A percentile compares a stretch with the other conserved stretches of the same genome.
These are phyloP conservation scores for Chelmon rostratus DNA, from an alignment of 2,797 vertebrate species.

Conservation along the genomic window DNA sequence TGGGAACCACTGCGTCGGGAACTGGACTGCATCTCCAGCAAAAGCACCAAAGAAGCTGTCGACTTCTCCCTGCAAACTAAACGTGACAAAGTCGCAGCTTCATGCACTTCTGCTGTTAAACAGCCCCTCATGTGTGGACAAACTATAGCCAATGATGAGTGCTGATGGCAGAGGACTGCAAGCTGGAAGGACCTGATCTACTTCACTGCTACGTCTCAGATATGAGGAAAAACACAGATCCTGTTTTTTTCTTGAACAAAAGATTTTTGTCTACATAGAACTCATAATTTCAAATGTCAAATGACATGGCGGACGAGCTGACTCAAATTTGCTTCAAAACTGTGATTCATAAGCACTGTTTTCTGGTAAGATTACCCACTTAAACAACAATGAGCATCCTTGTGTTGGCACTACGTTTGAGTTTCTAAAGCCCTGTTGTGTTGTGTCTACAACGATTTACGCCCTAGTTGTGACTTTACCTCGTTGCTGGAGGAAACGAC, in stretches of 20 bases:
- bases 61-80: slow-evolving; percentile 8
- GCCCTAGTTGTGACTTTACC: slow-evolving; percentile 13
- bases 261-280: background rate
- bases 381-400: slow-evolving; percentile 26
- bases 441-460: slow-evolving; percentile 22
- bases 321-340: slow-evolving; percentile 22
- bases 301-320: background rate
- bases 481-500: slow-evolving; percentile 16
- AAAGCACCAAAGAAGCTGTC: background rate
- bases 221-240: background rate
- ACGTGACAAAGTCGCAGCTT: background rate
- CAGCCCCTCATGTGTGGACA: background rate
- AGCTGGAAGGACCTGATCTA: slow-evolving; percentile 2
- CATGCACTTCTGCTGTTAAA: background rate
- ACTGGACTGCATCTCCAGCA: background rate
- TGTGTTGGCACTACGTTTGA: slow-evolving; percentile 8
- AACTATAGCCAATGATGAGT: background rate
- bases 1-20: background rate
- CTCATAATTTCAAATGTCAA: slow-evolving; percentile 12
- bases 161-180: background rate
- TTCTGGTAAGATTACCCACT: slow-evolving; percentile 4
- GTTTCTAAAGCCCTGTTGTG: slow-evolving; percentile 20
- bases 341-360: slow-evolving; percentile 5
- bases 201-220: background rate
- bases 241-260: slow-evolving; percentile 32